Conservation (phyloP, 2,888 invertebrate genomes). For the Diaperis boleti region DNA sequence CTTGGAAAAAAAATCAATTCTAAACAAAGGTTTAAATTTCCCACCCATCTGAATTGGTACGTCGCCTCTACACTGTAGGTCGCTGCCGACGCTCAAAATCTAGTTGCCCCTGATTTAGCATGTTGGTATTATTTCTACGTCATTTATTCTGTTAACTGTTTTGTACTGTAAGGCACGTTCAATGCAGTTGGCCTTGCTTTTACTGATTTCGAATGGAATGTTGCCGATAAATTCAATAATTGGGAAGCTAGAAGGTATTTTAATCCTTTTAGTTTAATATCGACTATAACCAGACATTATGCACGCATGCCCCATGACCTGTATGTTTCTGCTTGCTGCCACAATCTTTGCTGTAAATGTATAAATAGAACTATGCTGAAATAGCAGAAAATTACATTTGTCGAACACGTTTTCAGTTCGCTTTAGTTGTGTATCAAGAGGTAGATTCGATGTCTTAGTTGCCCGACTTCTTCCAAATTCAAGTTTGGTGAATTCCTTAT, state of each 20-base stretch:
- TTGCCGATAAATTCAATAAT: slow-evolving; percentile 34
- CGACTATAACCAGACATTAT: not conserved
- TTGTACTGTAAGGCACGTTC: slow-evolving; percentile 26
- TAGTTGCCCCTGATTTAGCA: too few relatives aligned
- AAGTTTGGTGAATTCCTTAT: not conserved
- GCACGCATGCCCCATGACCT: slow-evolving; percentile 8
- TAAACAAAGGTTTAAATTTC: too few relatives aligned
- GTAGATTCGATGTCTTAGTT: slow-evolving; percentile 13
- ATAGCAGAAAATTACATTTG: slow-evolving; percentile 25
- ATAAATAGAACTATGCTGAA: slow-evolving; percentile 30
- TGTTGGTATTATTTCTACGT: not conserved
- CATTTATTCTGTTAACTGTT: not conserved
- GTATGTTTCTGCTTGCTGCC: too few relatives aligned
- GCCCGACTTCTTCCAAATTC: not conserved
- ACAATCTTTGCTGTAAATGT: slow-evolving; percentile 14
- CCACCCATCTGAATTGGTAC: too few relatives aligned
- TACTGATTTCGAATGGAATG: slow-evolving; percentile 39
- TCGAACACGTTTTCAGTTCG: slow-evolving; percentile 5
- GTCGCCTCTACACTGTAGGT: too few relatives aligned
- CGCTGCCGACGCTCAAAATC: too few relatives aligned
- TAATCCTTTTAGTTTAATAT: slow-evolving; percentile 1
- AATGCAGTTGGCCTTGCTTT: slow-evolving; percentile 1
- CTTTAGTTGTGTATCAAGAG: not conserved
- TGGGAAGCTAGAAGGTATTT: slow-evolving; percentile 25
- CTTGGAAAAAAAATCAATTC: too few relatives aligned